Percentiles rank a stretch among this genome's conserved stretches.
Evolutionary conservation across 2,113 vertebrate genomes (phyloP).

Genomic region (Odobenus rosmarus): DNA sequence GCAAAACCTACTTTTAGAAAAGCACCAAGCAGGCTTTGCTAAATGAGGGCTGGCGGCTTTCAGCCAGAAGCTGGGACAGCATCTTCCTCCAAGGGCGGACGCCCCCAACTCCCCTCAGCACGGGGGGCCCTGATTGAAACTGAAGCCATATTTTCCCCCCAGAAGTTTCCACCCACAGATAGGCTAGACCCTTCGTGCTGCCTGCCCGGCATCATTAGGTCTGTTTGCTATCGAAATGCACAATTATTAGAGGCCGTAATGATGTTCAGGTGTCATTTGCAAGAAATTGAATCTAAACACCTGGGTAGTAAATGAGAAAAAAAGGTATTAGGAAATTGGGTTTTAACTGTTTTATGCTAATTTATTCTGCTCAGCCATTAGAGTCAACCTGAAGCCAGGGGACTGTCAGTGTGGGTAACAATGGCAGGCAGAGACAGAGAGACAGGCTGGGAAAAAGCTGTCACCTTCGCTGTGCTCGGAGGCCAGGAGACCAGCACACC

Average conservation of each 20-base stretch:
- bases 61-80: background rate
- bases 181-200: background rate
- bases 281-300: conserved; percentile 81
- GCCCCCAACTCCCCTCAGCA: background rate
- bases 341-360: conserved; percentile 69
- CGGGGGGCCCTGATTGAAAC: rapidly evolving
- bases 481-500: background rate
- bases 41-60: background rate
- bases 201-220: background rate
- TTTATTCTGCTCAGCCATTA: conserved; percentile 52
- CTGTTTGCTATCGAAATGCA: background rate
- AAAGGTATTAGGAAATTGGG: conserved; percentile 54
- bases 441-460: conserved; percentile 6
- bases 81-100: rapidly evolving
- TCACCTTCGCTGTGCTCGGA: background rate
- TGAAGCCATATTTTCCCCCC: background rate
- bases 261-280: conserved; percentile 76
- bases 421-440: background rate
- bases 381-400: background rate
- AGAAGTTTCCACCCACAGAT: background rate
- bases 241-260: conserved; percentile 57
- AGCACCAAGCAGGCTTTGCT: background rate
- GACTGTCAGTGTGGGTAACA: conserved; percentile 37
- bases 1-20: background rate
- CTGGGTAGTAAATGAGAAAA: conserved; percentile 75